Base-by-base conservation (phyloP, 2,888 invertebrate species). In the Sesia apiformis region DNA sequence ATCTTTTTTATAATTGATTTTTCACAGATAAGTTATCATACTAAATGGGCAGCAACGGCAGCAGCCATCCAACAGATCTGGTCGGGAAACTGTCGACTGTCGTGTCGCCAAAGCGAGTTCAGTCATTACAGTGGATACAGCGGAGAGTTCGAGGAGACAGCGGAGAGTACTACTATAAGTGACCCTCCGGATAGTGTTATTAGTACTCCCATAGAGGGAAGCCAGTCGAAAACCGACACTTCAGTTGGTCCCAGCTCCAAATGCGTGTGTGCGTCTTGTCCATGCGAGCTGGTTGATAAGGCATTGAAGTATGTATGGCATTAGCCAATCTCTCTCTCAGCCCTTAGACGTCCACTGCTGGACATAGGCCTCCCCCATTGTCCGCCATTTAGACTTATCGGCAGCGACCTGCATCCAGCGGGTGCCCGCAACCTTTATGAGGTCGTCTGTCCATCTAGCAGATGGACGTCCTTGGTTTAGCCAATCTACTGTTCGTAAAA, bases 61-160 rank as follows among this genome's bases (percentile, higher is more conserved):
- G 72, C 72, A 3, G 71, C 70, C 4, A 64, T 81, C 40, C 67
- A 67, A 2, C 63, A 79, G 64, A 64, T 83, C 5, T 83, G 80
- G 75, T 68, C 77, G 0, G 72, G 74, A 1, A 63, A 53, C n/a
- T 83, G 83, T 54, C 66, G 64, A 0, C 55, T 73, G 39, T 57
- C 66, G 1, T 84, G 81, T 50, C 65, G 64, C 3, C 66, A 61
- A n/a, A 63, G 59, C 46, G 57, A 57, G 1, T 50, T 56, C 41
- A 68, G 62, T 41, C 54, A 52, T 2, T 54, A 56, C 39, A 66
- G 66, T 41, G 65, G 63, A 0, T 46, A 64, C 2, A 64, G 63
- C 40, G 61, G 60, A 23, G 23, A 23, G 23, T 23, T 23, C 23
- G 23, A 2, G 23, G 23, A 23, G 23, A 23, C 1, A 23, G 46